Base-by-base conservation (phyloP, 2,888 invertebrate species). In the Cephus pulcher region DNA sequence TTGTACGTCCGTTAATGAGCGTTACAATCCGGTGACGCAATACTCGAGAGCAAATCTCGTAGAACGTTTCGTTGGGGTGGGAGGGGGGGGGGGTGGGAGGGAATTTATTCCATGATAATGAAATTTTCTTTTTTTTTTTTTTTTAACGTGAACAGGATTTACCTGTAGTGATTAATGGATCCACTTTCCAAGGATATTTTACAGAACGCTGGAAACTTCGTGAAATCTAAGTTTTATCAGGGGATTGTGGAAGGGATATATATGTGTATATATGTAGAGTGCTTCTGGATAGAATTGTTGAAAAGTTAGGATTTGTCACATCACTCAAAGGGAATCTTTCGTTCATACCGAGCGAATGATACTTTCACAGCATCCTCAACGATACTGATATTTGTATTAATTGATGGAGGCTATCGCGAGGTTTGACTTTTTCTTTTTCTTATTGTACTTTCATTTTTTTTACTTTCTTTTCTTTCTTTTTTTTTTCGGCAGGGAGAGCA, bases 401-500 rank as follows among this genome's bases (percentile, higher is more conserved):
- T 23, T 56, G 56, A 56, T 56, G 23, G 6, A 56, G 23, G 23
- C 56, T 56, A 23, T 23, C 56, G 56, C 56, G 23, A 56, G 23
- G 23, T 3, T 56, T 56, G 56, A 56, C 56, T 23, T 0, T 23
- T 56, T 56, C 6, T 0, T 23, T 56, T 6, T 56, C 9, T 56
- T 15, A 56, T 23, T 37, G 37, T 12, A 15, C 12, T 56, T 56
- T 23, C 6, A 15, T 56, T 23, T 23, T 34, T 34, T 9, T 56
- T 23, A 56, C 56, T 56, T 23, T 56, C 23, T 23, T 56, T 56
- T 23, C 40, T 9, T 23, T 15, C 4, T 23, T 23, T 23, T 70
- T 1, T 70, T 32, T 32, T 30, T 80, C 73, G 85, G 86, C 87
- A 81, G 86, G 86, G 87, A 87, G 86, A 89, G 88, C 88, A 89